These are phyloP conservation scores for Sigmodon hispidus DNA, from an alignment of 2,113 vertebrate genomes.

Conservation along the genomic window DNA sequence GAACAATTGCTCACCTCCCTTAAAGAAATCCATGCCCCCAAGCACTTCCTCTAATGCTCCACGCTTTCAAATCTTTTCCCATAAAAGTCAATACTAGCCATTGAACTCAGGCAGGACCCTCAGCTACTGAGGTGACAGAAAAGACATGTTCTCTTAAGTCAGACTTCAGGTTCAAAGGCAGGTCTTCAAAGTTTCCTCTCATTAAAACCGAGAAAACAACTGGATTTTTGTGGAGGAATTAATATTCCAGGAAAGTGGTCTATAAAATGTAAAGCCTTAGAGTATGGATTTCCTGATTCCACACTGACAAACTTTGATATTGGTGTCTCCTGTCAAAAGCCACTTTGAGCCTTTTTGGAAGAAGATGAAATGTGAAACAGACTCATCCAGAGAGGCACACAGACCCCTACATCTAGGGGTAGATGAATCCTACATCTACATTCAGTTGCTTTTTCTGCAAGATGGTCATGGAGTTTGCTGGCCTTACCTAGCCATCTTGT, in stretches of 20 bases:
- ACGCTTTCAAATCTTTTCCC: background rate
- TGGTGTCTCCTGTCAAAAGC: background rate
- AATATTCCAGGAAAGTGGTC: background rate
- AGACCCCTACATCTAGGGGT: too few species aligned
- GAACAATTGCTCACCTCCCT: background rate
- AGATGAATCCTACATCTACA: too few species aligned
- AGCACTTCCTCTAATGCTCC: background rate
- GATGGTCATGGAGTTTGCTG: too few species aligned
- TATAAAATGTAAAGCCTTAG: background rate
- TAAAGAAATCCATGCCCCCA: background rate
- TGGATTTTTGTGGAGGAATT: background rate
- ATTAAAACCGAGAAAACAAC: background rate
- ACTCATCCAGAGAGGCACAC: accelerated
- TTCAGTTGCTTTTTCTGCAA: background rate
- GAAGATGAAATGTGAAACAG: background rate
- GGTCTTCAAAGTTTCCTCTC: background rate
- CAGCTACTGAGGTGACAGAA: background rate
- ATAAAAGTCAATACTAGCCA: background rate
- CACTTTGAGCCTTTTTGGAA: background rate
- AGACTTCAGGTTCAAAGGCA: background rate
- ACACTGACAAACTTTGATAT: background rate
- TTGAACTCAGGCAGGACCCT: background rate
- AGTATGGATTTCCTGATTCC: background rate
- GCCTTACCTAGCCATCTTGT: background rate
- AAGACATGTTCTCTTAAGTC: background rate